These are phyloP conservation scores for Gobio occitaniae DNA, from an alignment of 2,797 vertebrate genomes.

Conservation along the genomic window DNA sequence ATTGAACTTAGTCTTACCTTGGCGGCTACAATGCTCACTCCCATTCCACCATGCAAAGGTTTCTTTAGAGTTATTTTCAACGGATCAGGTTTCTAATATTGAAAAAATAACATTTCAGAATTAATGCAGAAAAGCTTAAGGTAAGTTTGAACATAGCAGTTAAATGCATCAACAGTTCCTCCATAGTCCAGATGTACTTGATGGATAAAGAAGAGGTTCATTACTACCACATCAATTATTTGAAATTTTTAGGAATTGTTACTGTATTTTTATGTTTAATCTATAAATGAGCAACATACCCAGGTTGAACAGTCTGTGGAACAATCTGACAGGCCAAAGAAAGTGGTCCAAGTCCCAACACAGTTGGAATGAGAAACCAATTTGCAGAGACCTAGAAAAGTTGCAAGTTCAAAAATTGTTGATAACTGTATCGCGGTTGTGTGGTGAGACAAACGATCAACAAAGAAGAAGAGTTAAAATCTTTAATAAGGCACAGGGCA, in stretches of 20 bases:
- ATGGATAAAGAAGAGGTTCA: not conserved
- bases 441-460: too few species aligned
- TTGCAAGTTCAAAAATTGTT: not conserved
- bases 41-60: slow-evolving; percentile 87
- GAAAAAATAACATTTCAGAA: not conserved
- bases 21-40: slow-evolving; percentile 94
- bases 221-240: not conserved
- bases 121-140: not conserved
- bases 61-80: slow-evolving; percentile 88
- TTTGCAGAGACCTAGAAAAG: slow-evolving; percentile 85
- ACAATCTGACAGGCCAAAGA: slow-evolving; percentile 81
- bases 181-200: not conserved
- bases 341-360: slow-evolving; percentile 87
- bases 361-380: slow-evolving; percentile 78
- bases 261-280: not conserved
- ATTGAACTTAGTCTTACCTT: slow-evolving; percentile 80
- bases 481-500: too few species aligned
- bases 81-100: slow-evolving; percentile 79
- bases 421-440: too few species aligned
- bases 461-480: too few species aligned
- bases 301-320: slow-evolving; percentile 43
- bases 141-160: not conserved
- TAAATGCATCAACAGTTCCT: not conserved
- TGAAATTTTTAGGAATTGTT: not conserved
- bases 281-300: slow-evolving; percentile 59